Evolutionary conservation across 1,140 invertebrate species (phyloP).

Genomic region (Tenebrio molitor): DNA sequence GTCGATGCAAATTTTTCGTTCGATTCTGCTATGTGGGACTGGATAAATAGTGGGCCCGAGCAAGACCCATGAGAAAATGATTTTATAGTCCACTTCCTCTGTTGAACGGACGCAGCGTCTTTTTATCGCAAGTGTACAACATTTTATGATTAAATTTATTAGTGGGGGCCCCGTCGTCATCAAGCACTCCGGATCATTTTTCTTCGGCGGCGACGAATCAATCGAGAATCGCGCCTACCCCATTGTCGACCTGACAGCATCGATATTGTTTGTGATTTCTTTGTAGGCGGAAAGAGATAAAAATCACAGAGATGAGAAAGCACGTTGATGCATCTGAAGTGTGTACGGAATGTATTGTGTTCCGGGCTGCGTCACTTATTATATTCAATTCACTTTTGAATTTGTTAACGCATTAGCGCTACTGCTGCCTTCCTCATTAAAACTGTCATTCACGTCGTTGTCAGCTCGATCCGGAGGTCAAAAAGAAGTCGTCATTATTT

Average conservation of each 20-base stretch:
- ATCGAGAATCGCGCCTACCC: constrained; percentile 13
- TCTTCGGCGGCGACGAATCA: not conserved
- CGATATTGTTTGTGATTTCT: constrained; percentile 23
- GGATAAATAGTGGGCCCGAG: not conserved
- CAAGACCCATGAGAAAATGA: constrained; percentile 3
- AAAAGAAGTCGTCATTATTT: constrained; percentile 40
- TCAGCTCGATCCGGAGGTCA: constrained; percentile 8
- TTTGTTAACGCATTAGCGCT: constrained; percentile 46
- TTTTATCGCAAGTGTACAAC: constrained; percentile 16
- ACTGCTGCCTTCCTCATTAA: constrained; percentile 48
- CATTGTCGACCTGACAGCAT: constrained; percentile 14
- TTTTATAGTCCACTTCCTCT: constrained; percentile 27
- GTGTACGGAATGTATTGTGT: constrained; percentile 41
- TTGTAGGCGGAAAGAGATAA: constrained; percentile 8
- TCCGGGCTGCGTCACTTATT: constrained; percentile 37
- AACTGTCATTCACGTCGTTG: constrained; percentile 45
- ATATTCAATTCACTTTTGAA: constrained; percentile 48
- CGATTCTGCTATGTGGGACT: too few species aligned
- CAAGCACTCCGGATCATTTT: not conserved
- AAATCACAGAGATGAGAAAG: constrained; percentile 31
- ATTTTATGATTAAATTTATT: constrained; percentile 11
- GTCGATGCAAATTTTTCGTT: too few species aligned
- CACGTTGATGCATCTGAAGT: constrained; percentile 44
- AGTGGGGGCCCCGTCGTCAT: not conserved
- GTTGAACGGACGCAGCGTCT: constrained; percentile 1